Evolutionary conservation across 2,113 vertebrate species (phyloP).

Genomic region (Catharus minimus): DNA sequence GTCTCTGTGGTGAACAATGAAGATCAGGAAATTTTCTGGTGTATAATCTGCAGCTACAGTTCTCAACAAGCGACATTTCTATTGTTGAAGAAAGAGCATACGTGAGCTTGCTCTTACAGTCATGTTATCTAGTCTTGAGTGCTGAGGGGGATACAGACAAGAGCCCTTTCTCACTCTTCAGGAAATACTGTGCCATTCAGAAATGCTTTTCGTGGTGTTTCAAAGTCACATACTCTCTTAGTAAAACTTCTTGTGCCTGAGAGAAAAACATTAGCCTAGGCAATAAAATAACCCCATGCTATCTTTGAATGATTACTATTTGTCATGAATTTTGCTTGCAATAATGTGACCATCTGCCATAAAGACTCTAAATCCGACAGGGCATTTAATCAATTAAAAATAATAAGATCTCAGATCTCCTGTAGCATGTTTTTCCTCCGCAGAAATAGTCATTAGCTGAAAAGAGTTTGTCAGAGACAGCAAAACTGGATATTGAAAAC

Average conservation of each 20-base stretch:
- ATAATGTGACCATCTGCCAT: not conserved
- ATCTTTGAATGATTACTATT: not conserved
- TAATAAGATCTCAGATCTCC: not conserved
- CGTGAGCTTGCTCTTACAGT: not conserved
- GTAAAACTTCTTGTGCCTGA: not conserved
- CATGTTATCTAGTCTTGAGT: slow-evolving; percentile 3
- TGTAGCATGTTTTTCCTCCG: not conserved
- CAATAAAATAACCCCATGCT: not conserved
- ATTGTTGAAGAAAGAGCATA: not conserved
- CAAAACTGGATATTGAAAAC: not conserved
- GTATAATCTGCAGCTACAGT: slow-evolving; percentile 14
- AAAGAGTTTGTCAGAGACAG: not conserved
- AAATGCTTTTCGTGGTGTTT: not conserved
- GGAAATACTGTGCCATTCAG: not conserved
- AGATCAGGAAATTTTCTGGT: slow-evolving; percentile 41
- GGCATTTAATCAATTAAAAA: not conserved
- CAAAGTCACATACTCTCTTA: not conserved
- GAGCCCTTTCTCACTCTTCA: slow-evolving; percentile 6
- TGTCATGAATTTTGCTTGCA: not conserved
- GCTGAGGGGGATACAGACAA: not conserved
- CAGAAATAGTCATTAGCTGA: not conserved
- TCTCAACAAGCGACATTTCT: slow-evolving; percentile 8
- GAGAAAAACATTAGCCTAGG: not conserved
- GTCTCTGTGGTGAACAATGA: not conserved
- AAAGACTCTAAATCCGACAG: not conserved